These are phyloP conservation scores for Erebia aethiops DNA, from an alignment of 2,888 invertebrate species.

Conservation along the genomic window DNA sequence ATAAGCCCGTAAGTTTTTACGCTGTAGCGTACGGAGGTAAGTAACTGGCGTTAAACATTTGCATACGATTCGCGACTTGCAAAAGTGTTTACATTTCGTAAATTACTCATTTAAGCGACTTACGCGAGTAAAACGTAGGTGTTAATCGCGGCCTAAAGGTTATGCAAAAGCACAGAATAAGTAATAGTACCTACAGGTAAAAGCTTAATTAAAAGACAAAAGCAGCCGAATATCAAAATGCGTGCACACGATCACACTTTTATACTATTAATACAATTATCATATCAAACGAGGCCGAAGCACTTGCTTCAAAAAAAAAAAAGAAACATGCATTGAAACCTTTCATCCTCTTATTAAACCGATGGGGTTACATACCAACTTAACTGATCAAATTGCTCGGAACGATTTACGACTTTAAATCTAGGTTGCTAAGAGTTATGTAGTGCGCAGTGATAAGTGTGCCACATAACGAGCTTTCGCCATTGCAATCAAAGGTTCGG, in stretches of 20 bases:
- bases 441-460: conserved; percentile 42
- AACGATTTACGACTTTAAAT: conserved; percentile 30
- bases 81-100: too few species aligned
- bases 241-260: conserved; percentile 66
- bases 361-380: conserved; percentile 63
- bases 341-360: conserved; percentile 77
- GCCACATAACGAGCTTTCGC: conserved; percentile 66
- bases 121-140: too few species aligned
- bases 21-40: too few species aligned
- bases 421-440: conserved; percentile 40
- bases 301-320: conserved; percentile 67
- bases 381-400: conserved; percentile 32
- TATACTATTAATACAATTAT: conserved; percentile 76
- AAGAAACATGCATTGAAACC: conserved; percentile 70
- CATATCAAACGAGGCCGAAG: conserved; percentile 77
- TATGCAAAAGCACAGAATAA: too few species aligned
- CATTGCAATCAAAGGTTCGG: conserved; percentile 73
- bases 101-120: too few species aligned
- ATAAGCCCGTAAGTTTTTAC: too few species aligned
- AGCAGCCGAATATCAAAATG: conserved; percentile 57
- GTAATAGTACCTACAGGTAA: neutral
- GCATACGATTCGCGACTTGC: too few species aligned
- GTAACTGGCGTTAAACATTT: too few species aligned
- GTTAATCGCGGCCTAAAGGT: too few species aligned
- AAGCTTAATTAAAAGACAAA: conserved; percentile 12